Base-by-base conservation (phyloP, 1,140 invertebrate genomes). In the Scylla paramamosain region DNA sequence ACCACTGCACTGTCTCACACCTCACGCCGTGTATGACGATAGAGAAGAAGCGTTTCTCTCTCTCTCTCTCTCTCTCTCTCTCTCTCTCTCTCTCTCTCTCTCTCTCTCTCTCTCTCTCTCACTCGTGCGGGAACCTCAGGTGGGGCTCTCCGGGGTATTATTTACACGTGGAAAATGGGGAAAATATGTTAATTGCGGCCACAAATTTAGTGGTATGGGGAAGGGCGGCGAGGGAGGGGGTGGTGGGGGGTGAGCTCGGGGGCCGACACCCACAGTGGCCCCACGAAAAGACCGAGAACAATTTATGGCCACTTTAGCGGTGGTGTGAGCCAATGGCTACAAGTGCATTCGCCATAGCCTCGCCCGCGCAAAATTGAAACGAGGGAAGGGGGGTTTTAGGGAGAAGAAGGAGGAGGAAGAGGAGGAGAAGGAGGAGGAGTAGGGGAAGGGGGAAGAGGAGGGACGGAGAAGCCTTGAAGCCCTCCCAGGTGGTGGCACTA, bases 231-330 rank as follows among this genome's bases (percentile, higher is more conserved):
- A n/a, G 67, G n/a, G 67, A 20, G 20, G 67, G 67, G 67, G 25
- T 0, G 67, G 25, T 20, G 67, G 67, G 67, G 28, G 45, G 39
- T n/a, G 39, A 32, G 45, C 20, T 10, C 31, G n/a, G n/a, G 88
- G 48, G 28, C 31, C n/a, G 88, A 46, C 45, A 90, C 45, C 28
- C 88, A 46, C 88, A 48, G n/a, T 46, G 45, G 48, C n/a, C 45
- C 39, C 25, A 45, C n/a, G 88, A 31, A 90, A 52, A 90, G 45
- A n/a, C 3, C 48, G 48, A 52, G 28, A 90, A 90, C 88, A 90
- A 90, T 90, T 90, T 90, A 90, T 90, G 88, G 88, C n/a, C 88
- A 90, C 31, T 90, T 90, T 46, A 90, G 45, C 88, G 45, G 4
- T 39, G 88, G 20, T 45, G n/a, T 32, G 39, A 52, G 16, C 88